Conservation (phyloP, 2,888 invertebrate genomes). For the Amphipoea oculea region DNA sequence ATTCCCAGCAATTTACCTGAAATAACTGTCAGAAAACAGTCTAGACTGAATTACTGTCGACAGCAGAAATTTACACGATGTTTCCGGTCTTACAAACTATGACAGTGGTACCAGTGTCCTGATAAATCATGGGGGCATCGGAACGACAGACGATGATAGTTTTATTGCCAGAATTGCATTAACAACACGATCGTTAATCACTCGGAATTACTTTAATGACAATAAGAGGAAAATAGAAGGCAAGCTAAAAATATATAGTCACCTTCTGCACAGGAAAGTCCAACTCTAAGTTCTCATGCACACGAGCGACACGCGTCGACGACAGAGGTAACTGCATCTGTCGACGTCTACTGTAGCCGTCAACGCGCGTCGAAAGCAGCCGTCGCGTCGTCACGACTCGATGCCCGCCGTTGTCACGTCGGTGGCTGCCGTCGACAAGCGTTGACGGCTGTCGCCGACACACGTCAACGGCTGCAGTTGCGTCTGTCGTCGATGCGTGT, state of each 20-base stretch:
- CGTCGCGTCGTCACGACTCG: background rate
- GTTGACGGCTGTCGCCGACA: background rate
- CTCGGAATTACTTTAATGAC: slow-evolving; percentile 51
- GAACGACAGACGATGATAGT: slow-evolving; percentile 62
- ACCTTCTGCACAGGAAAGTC: slow-evolving; percentile 14
- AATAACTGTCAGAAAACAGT: slow-evolving; percentile 24
- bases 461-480: background rate
- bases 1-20: slow-evolving; percentile 17
- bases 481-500: background rate
- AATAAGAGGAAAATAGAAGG: slow-evolving; percentile 49
- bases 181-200: slow-evolving; percentile 58
- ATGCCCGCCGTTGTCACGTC: background rate
- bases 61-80: slow-evolving; percentile 54
- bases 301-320: background rate
- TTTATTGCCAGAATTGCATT: slow-evolving; percentile 63
- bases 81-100: slow-evolving; percentile 51
- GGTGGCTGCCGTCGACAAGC: background rate
- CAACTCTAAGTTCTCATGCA: background rate
- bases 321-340: background rate
- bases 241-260: slow-evolving; percentile 49
- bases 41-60: slow-evolving; percentile 28
- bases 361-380: background rate
- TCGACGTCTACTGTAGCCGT: background rate
- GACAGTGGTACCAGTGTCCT: slow-evolving; percentile 59
- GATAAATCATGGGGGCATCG: slow-evolving; percentile 65